Base-by-base conservation (phyloP, 1,140 invertebrate species). In the Pachyrhynchus sulphureomaculatus region DNA sequence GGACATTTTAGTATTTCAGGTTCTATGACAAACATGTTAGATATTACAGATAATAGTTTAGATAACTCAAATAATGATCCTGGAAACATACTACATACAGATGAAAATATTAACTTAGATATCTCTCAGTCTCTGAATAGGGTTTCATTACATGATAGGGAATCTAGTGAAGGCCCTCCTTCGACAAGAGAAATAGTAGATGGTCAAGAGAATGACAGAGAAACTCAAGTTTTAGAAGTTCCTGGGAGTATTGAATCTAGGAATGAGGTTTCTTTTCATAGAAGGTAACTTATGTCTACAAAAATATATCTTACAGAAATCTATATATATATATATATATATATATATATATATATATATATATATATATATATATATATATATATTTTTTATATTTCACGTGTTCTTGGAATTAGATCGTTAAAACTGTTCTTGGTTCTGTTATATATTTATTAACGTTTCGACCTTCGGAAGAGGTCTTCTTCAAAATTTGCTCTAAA, bases 121-220 rank as follows among this genome's bases (percentile, higher is more conserved):
- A 44, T 18, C 1, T 23, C 41, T 23, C 21, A 44, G 20, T 21
- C 20, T 10, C 21, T 6, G 21, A 21, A 44, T 23, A 12, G 3
- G 8, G 36, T 10, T 44, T 4, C 2, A 2, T n/a, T n/a, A 5
- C 12, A 3, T 18, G 41, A 44, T 2, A 4, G 1, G 5, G 36
- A 13, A 13, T 4, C 18, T 10, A 42, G 21, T 44, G 41, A n/a
- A 20, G 15, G 15, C 15, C 20, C 41, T 17, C 41, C 20, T 44
- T 44, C 41, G 8, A 23, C 66, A 15, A 47, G 67, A 21, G 24
- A 60, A 23, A 64, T 69, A 2, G 26, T 29, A 54, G 67, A 67
- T 59, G 64, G 67, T 2, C 48, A 69, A 45, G 65, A 68, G 52
- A 65, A 62, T 53, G 55, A 47, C 8, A 48, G 15, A 26, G 21